These are phyloP conservation scores for Addax nasomaculatus DNA, from an alignment of 2,113 vertebrate species.

Conservation along the genomic window DNA sequence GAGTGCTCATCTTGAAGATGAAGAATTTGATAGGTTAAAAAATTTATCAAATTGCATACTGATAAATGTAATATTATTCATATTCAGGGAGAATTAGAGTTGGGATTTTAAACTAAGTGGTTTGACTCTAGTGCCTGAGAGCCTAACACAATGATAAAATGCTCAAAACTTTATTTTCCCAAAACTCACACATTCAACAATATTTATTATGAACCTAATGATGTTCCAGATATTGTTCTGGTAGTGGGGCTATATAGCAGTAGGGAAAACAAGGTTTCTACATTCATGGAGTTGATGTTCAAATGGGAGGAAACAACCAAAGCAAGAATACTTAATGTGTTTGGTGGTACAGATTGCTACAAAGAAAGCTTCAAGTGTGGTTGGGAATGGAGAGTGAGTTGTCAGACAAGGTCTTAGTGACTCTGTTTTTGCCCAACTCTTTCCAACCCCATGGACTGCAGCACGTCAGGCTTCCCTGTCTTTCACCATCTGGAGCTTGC, in stretches of 20 bases:
- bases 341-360: neutral
- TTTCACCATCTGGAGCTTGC: neutral
- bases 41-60: neutral
- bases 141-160: neutral
- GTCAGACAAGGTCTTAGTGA: neutral
- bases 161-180: neutral
- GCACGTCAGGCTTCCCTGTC: neutral
- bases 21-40: neutral
- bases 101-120: neutral
- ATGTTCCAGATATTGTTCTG: neutral
- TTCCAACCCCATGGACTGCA: neutral
- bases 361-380: neutral
- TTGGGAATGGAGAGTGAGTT: neutral
- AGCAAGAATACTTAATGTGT: neutral
- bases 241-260: neutral
- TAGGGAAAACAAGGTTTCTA: neutral
- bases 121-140: neutral
- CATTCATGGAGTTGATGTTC: neutral
- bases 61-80: neutral
- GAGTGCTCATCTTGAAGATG: neutral
- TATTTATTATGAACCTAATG: neutral
- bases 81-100: neutral
- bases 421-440: neutral
- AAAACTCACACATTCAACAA: neutral
- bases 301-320: neutral